Percentiles rank a stretch among this genome's conserved stretches.
phyloP scores from a whole-genome alignment of 2,113 vertebrate genomes.

The Trochalopteron elliotii region DNA sequence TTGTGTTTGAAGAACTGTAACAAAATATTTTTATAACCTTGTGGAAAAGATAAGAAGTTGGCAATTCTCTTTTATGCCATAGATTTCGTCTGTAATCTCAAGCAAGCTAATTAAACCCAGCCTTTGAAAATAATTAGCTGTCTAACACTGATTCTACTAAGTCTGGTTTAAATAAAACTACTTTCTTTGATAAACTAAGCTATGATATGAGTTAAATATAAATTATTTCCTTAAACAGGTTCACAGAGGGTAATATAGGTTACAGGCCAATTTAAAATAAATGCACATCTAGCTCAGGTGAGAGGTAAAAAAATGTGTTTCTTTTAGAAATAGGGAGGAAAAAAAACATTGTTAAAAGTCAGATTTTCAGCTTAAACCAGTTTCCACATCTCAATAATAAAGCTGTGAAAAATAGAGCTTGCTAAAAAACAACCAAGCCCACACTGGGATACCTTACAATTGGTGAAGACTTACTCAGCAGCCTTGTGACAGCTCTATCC shows the following conservation, averaged over 20 bases:
- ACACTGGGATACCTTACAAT: neutral
- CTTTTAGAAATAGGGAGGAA: neutral
- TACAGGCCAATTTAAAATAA: neutral
- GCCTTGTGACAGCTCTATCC: neutral
- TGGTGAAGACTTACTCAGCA: neutral
- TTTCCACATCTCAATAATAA: neutral
- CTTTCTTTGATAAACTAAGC: neutral
- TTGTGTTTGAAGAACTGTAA: constrained; percentile 39
- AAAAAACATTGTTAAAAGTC: neutral
- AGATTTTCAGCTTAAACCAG: neutral
- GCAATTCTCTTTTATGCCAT: constrained; percentile 18
- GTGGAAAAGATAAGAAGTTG: constrained; percentile 28
- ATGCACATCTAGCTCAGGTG: neutral
- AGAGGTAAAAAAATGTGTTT: neutral
- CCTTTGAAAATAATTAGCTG: constrained; percentile 12
- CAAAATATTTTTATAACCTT: constrained; percentile 56
- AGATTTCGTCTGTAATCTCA: constrained; percentile 4
- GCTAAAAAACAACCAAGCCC: neutral
- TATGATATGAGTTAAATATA: neutral
- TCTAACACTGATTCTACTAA: neutral
- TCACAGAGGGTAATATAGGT: neutral
- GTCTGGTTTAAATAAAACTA: constrained; percentile 33
- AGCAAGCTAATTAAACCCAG: constrained; percentile 26
- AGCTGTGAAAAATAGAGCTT: neutral
- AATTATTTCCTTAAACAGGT: neutral